These are phyloP conservation scores for Antitype chi DNA, from an alignment of 2,888 invertebrate genomes.

Conservation along the genomic window DNA sequence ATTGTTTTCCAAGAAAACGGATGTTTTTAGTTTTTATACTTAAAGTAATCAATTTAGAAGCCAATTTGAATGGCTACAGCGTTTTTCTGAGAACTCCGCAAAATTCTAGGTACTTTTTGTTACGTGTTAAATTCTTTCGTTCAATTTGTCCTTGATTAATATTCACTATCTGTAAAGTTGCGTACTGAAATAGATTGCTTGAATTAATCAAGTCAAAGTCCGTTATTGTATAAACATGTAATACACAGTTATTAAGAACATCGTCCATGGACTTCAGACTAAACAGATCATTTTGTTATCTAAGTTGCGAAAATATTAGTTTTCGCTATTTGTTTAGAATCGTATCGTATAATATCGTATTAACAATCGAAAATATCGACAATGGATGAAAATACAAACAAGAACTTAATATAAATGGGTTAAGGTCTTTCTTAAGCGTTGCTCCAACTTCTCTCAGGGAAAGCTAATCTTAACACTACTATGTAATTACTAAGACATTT, in stretches of 20 bases:
- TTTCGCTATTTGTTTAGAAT: neutral
- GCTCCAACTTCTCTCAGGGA: neutral
- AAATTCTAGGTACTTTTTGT: too few relatives aligned
- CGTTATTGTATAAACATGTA: slow-evolving; percentile 3
- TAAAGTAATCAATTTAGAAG: neutral
- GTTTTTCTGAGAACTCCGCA: neutral
- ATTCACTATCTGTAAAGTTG: slow-evolving; percentile 6
- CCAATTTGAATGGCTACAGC: neutral
- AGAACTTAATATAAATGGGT: too few relatives aligned
- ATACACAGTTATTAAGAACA: slow-evolving; percentile 14
- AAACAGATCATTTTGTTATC: neutral
- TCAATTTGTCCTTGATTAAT: neutral
- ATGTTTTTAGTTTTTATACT: neutral
- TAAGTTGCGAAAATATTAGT: neutral
- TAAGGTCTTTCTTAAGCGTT: neutral
- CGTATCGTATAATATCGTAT: too few relatives aligned
- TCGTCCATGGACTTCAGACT: slow-evolving; percentile 1
- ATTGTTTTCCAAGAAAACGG: neutral
- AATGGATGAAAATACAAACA: neutral
- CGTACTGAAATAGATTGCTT: neutral
- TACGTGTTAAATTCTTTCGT: neutral
- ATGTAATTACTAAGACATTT: too few relatives aligned
- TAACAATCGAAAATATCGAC: neutral
- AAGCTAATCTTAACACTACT: too few relatives aligned
- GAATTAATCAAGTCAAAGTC: neutral